phyloP scores from a whole-genome alignment of 2,113 vertebrate genomes.

The Thermophis baileyi region DNA sequence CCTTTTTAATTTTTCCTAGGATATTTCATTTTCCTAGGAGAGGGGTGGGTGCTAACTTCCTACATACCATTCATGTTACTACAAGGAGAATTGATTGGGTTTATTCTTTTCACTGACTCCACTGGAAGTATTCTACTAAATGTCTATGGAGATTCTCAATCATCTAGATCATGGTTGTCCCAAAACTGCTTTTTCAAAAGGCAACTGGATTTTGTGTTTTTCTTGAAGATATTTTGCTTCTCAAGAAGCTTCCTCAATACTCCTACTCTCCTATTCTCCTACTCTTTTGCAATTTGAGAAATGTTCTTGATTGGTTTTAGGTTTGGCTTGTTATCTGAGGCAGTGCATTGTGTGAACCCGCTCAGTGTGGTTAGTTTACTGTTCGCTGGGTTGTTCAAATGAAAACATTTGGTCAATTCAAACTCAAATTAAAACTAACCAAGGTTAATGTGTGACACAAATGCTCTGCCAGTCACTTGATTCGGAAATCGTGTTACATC shows the following conservation, averaged over 20 bases:
- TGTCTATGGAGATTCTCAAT: too few species aligned
- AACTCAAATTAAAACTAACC: not conserved
- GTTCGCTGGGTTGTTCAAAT: not conserved
- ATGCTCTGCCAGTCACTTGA: not conserved
- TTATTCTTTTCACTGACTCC: not conserved
- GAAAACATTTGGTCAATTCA: not conserved
- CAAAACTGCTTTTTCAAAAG: too few species aligned
- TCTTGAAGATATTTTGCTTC: too few species aligned
- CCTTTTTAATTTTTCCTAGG: too few species aligned
- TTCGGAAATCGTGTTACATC: not conserved
- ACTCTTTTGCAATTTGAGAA: not conserved
- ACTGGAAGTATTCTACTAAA: not conserved
- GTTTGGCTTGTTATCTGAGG: not conserved
- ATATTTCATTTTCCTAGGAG: too few species aligned
- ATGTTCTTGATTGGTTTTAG: not conserved
- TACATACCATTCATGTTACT: not conserved
- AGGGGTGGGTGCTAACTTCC: too few species aligned
- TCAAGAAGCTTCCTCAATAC: too few species aligned
- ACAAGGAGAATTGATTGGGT: not conserved
- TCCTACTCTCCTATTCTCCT: not conserved
- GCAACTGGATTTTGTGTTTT: too few species aligned
- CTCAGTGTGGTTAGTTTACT: not conserved
- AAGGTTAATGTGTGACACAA: not conserved
- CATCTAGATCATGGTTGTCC: too few species aligned
- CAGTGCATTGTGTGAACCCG: not conserved